Evolutionary conservation across 2,113 vertebrate species (phyloP).

Genomic region (Lepisosteus oculatus): DNA sequence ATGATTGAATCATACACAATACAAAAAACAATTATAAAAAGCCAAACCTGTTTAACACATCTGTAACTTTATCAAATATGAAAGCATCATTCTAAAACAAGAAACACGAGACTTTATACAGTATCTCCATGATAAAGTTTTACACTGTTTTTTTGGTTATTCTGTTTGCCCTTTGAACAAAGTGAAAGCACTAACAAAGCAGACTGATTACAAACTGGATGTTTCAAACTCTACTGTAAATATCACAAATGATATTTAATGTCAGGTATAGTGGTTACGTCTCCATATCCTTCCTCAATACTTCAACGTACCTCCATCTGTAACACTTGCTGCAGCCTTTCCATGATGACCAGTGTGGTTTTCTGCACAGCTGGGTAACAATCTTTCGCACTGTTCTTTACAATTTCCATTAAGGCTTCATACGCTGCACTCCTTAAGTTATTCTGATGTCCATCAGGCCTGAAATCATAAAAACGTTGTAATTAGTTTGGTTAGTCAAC

Average conservation of each 20-base stretch:
- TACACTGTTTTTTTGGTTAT: too few relatives aligned
- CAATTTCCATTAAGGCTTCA: conserved; percentile 97
- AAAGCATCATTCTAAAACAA: too few relatives aligned
- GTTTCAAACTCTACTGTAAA: too few relatives aligned
- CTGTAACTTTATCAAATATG: too few relatives aligned
- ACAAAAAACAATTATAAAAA: too few relatives aligned
- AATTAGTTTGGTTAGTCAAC: not conserved
- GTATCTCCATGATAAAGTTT: too few relatives aligned
- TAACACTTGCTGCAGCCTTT: conserved; percentile 92
- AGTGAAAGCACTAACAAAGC: too few relatives aligned
- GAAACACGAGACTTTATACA: too few relatives aligned
- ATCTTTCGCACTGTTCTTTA: conserved; percentile 98
- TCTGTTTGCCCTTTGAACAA: too few relatives aligned
- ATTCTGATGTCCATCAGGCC: conserved; percentile 96
- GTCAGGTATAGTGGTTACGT: not conserved
- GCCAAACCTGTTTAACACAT: too few relatives aligned
- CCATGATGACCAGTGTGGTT: conserved; percentile 97
- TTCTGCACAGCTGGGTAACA: conserved; percentile 98
- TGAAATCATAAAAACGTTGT: conserved; percentile 32
- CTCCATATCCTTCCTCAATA: not conserved
- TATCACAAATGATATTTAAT: not conserved
- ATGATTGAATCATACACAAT: too few relatives aligned
- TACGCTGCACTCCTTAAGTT: conserved; percentile 95
- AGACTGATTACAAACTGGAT: too few relatives aligned
- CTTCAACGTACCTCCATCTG: conserved; percentile 89